These are phyloP conservation scores for Scaptomyza reducta DNA, from an alignment of 2,888 invertebrate species.

Conservation along the genomic window DNA sequence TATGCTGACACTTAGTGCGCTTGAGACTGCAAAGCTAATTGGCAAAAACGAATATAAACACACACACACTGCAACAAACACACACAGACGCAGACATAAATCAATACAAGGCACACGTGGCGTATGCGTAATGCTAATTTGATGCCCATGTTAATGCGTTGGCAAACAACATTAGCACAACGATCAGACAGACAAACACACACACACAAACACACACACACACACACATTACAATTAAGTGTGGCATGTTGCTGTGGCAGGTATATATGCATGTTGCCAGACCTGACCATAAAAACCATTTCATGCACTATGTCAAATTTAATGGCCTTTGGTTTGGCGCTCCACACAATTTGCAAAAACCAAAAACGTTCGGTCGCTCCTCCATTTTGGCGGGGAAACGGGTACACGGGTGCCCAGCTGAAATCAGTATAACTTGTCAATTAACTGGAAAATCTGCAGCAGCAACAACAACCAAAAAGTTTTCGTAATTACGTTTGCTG, in stretches of 20 bases:
- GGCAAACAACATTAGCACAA: slow-evolving; percentile 72
- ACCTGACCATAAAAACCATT: slow-evolving; percentile 35
- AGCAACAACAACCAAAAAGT: slow-evolving; percentile 13
- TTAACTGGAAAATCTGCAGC: slow-evolving; percentile 46
- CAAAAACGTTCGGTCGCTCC: slow-evolving; percentile 60
- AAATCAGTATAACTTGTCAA: slow-evolving; percentile 32
- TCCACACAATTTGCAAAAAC: slow-evolving; percentile 63
- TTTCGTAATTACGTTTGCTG: slow-evolving; percentile 30
- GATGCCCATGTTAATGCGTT: slow-evolving; percentile 69
- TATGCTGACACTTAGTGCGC: slow-evolving; percentile 77
- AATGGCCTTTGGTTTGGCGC: slow-evolving; percentile 65
- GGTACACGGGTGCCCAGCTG: slow-evolving; percentile 12
- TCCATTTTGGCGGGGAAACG: slow-evolving; percentile 41
- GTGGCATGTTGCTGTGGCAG: slow-evolving; percentile 33
- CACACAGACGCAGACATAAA: not conserved
- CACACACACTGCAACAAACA: slow-evolving; percentile 9
- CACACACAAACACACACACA: slow-evolving; percentile 1
- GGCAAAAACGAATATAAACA: slow-evolving; percentile 48
- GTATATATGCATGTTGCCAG: not conserved
- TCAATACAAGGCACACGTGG: slow-evolving; percentile 49
- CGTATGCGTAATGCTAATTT: slow-evolving; percentile 69
- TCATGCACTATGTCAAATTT: slow-evolving; percentile 59
- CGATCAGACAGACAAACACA: slow-evolving; percentile 16
- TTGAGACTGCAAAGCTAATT: slow-evolving; percentile 68
- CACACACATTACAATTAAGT: slow-evolving; percentile 13